These are phyloP conservation scores for Engystomops pustulosus DNA, from an alignment of 2,113 vertebrate genomes.

Conservation along the genomic window DNA sequence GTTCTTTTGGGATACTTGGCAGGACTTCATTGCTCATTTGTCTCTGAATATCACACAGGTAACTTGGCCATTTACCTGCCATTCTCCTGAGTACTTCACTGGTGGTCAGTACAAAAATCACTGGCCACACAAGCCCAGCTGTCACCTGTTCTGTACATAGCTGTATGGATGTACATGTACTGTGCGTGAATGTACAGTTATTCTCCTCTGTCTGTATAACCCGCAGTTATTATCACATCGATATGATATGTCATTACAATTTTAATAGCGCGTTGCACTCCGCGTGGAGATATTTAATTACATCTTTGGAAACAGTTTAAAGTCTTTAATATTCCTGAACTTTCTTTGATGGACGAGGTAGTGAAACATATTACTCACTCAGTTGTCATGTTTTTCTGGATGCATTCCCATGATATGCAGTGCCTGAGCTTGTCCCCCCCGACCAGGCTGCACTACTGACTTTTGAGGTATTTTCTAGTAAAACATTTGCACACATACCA, in stretches of 20 bases:
- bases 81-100: too few species aligned
- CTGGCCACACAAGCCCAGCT: too few species aligned
- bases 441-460: background rate
- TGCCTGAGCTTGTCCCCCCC: slow-evolving; percentile 4
- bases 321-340: background rate
- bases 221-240: background rate
- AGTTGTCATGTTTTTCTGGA: slow-evolving; percentile 12
- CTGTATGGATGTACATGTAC: too few species aligned
- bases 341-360: background rate
- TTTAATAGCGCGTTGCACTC: background rate
- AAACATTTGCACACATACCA: slow-evolving; percentile 31
- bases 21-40: too few species aligned
- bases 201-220: too few species aligned
- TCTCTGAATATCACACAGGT: too few species aligned
- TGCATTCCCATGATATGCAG: background rate
- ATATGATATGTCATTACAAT: background rate
- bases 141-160: too few species aligned
- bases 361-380: background rate
- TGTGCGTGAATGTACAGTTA: too few species aligned
- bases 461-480: slow-evolving; percentile 13
- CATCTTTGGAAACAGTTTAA: background rate
- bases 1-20: too few species aligned
- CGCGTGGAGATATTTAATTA: background rate
- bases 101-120: too few species aligned
- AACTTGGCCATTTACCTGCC: too few species aligned